These are phyloP conservation scores for Mungos mungo DNA, from an alignment of 2,113 vertebrate species.

Conservation along the genomic window DNA sequence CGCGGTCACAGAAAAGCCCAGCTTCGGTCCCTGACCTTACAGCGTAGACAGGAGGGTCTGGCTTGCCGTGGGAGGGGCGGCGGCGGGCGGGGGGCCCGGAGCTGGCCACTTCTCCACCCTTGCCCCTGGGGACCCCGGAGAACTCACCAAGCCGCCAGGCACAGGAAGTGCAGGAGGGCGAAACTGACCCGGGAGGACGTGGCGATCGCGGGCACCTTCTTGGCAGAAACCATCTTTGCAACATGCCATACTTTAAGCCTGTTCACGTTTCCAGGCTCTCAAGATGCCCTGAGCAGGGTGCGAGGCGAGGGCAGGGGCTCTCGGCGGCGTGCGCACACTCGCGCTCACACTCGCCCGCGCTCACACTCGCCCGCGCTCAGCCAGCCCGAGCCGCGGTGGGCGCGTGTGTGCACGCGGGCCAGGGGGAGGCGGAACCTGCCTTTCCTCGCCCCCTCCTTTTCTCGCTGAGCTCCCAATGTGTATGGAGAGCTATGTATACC, in stretches of 20 bases:
- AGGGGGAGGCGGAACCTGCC: slow-evolving; percentile 61
- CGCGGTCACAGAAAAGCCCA: neutral
- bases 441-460: slow-evolving; percentile 29
- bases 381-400: slow-evolving; percentile 73
- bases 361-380: slow-evolving; percentile 72
- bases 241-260: slow-evolving; percentile 95
- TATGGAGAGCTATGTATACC: neutral
- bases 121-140: neutral
- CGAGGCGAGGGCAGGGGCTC: slow-evolving; percentile 78
- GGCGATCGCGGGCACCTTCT: slow-evolving; percentile 91
- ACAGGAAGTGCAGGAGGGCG: slow-evolving; percentile 92
- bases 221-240: slow-evolving; percentile 94
- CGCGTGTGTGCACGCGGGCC: slow-evolving; percentile 68
- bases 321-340: slow-evolving; percentile 66
- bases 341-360: slow-evolving; percentile 71
- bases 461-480: neutral
- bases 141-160: slow-evolving; percentile 95
- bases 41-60: neutral
- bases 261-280: slow-evolving; percentile 88
- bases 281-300: slow-evolving; percentile 85
- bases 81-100: neutral
- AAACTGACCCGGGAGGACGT: slow-evolving; percentile 87
- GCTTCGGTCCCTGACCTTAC: neutral
- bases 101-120: neutral
- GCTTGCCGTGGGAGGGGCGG: neutral